Evolutionary conservation across 2,797 vertebrate species (phyloP).

Genomic region (Eleutherodactylus coqui): DNA sequence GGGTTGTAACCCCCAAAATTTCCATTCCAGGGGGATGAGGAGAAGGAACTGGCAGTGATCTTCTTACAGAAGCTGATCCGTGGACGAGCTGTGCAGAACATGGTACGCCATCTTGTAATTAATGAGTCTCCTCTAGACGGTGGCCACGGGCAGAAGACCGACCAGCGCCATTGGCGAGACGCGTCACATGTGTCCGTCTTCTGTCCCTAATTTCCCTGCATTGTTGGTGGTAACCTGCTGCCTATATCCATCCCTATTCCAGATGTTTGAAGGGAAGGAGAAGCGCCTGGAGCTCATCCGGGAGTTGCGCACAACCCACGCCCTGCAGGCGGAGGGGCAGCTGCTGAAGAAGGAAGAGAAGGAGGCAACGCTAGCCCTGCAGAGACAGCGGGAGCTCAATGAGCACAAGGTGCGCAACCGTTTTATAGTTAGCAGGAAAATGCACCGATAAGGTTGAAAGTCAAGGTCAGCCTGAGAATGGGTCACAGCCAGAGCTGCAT

Average conservation of each 20-base stretch:
- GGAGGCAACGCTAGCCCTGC: conserved; percentile 74
- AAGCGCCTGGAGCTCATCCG: conserved; percentile 83
- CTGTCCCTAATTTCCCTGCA: too few relatives aligned
- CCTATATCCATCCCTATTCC: conserved; percentile 35
- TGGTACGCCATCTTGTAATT: conserved; percentile 73
- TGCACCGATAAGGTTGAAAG: too few relatives aligned
- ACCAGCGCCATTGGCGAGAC: too few relatives aligned
- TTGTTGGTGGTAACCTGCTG: too few relatives aligned
- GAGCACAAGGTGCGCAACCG: conserved; percentile 76
- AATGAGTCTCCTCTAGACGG: not conserved
- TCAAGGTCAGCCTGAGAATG: too few relatives aligned
- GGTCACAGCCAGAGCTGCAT: not conserved
- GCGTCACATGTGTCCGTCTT: too few relatives aligned
- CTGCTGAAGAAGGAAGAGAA: conserved; percentile 78
- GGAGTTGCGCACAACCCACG: conserved; percentile 84
- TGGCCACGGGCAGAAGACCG: not conserved
- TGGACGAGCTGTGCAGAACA: conserved; percentile 85
- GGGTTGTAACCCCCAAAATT: conserved; percentile 33
- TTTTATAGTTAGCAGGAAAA: not conserved
- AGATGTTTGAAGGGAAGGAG: conserved; percentile 91
- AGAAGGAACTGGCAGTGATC: conserved; percentile 86
- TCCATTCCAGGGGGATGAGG: conserved; percentile 83
- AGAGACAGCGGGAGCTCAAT: conserved; percentile 74
- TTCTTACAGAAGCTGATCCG: conserved; percentile 88
- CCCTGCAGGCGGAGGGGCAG: conserved; percentile 81